Evolutionary conservation across 2,888 invertebrate species (phyloP), one percentile per base, ranked within the genome.

Genomic region (Cheilosia vulpina): DNA sequence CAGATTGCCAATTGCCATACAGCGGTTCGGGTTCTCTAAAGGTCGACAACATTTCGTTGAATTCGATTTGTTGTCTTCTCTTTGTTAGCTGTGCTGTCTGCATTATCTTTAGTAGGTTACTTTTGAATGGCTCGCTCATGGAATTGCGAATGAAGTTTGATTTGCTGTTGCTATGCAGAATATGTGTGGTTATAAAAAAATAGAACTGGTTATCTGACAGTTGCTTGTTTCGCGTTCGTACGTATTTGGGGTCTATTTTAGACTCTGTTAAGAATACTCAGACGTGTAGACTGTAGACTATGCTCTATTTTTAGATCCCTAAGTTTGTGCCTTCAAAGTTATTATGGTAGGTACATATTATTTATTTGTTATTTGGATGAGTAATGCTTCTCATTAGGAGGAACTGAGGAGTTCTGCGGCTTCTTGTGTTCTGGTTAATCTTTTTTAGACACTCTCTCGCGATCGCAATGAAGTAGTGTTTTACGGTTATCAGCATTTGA

Each of bases 11-110:
- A 38, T 13, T 13, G 38, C 38, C 11, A 11, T 9, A 11, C 17
- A 9, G 2, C 21, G n/a, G 4, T 45, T 34, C 2, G 15, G 13
- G 38, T 13, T 38, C 38, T 38, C 38, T 13, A 52, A 58, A 63
- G 71, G 71, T 71, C 52, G 57, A 58, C 71, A 53, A 71, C 78
- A 47, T 71, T 63, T 55, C n/a, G 7, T 50, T 17, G 21, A 41
- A 57, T 62, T 62, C 6, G n/a, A 24, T 63, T 65, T 24, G 21
- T 68, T 15, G 7, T 69, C 11, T 71, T 31, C 63, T 79, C 21
- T 71, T 52, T 52, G 17, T 45, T 43, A 34, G 5, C 31, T 31
- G 43, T 38, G 43, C 41, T 43, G 43, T 60, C 31, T 43, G 63
- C 43, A 66, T n/a, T 43, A 31, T 31, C 52, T 52, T 41, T 6